Evolutionary conservation across 2,888 invertebrate genomes (phyloP).

Genomic region (Nebria salina): DNA sequence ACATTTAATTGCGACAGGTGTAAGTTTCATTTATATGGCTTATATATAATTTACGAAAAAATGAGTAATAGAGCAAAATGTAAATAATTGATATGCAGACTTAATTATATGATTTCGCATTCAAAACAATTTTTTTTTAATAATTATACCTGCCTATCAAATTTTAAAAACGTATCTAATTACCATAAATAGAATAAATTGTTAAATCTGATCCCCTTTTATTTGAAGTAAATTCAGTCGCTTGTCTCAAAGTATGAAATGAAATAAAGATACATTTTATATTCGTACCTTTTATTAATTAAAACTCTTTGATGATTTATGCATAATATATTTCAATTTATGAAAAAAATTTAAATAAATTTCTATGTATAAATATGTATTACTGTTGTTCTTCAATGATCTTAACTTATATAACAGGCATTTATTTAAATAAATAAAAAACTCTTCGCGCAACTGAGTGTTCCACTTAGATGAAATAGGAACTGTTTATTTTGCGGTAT

Average conservation of each 20-base stretch:
- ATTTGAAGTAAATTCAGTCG: too few species aligned
- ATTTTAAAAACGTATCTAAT: too few species aligned
- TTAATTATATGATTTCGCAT: background rate
- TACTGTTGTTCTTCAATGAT: background rate
- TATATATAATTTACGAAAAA: background rate
- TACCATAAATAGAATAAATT: too few species aligned
- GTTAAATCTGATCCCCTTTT: too few species aligned
- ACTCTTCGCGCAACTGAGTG: background rate
- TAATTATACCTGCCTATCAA: too few species aligned
- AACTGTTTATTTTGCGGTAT: conserved; percentile 1
- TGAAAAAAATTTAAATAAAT: too few species aligned
- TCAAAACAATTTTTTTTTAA: background rate
- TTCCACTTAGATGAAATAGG: background rate
- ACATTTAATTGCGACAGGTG: background rate
- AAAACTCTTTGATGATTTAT: too few species aligned
- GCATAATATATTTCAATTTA: too few species aligned
- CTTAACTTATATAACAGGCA: background rate
- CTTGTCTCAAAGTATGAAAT: too few species aligned
- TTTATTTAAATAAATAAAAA: background rate
- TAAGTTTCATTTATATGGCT: background rate
- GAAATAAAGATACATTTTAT: too few species aligned
- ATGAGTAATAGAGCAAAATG: background rate
- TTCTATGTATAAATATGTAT: background rate
- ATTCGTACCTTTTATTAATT: too few species aligned
- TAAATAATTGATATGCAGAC: background rate